Evolutionary conservation across 92 coral and sea anemone genomes (phyloP).

Genomic region (Porites cylindrica): DNA sequence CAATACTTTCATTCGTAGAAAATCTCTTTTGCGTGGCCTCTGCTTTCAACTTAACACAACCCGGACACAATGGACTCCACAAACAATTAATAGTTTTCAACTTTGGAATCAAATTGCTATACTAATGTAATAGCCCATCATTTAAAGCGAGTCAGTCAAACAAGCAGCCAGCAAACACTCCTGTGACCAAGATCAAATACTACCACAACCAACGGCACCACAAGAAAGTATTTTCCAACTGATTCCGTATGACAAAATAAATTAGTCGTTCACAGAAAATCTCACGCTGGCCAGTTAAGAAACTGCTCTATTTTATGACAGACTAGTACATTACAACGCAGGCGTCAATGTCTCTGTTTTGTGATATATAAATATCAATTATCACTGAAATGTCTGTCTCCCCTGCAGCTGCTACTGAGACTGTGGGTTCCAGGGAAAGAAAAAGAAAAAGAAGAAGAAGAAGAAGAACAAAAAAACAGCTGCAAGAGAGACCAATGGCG

Average conservation of each 20-base stretch:
- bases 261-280: too few species aligned
- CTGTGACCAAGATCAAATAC: too few species aligned
- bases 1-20: constrained; percentile 22
- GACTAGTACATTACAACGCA: not conserved
- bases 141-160: too few species aligned
- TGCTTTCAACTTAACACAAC: constrained; percentile 19
- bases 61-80: not conserved
- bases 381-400: not conserved
- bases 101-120: not conserved
- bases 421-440: not conserved
- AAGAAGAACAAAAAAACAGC: not conserved
- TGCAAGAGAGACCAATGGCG: not conserved
- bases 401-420: not conserved
- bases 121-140: not conserved
- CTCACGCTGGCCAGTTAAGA: not conserved
- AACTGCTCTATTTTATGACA: not conserved
- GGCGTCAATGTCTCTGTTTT: not conserved
- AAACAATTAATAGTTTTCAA: not conserved
- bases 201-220: not conserved
- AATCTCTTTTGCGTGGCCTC: not conserved
- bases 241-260: too few species aligned
- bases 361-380: constrained; percentile 12
- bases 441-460: too few species aligned
- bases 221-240: not conserved
- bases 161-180: not conserved